Percentiles rank a stretch among this genome's conserved stretches.
Conservation (phyloP, 1,140 invertebrate genomes). For the Condylostylus longicornis region DNA sequence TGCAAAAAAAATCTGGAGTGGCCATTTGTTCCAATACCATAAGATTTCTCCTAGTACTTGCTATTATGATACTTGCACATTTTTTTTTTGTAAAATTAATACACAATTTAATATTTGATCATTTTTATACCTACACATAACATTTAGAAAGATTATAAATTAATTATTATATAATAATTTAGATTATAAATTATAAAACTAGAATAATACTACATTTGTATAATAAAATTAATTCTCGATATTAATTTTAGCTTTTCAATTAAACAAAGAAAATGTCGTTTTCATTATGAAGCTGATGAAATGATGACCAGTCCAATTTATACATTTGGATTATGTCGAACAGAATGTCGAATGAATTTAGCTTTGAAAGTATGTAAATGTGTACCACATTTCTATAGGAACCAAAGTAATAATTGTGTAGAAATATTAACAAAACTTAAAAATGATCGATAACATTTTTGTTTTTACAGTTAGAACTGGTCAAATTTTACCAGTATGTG, state of each 20-base stretch:
- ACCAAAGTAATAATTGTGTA: slow-evolving; percentile 14
- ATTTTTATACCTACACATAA: too few relatives aligned
- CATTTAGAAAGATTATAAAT: too few relatives aligned
- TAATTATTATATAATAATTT: too few relatives aligned
- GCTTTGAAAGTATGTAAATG: slow-evolving; percentile 43
- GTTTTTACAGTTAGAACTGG: slow-evolving; percentile 33
- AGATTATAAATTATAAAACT: too few relatives aligned
- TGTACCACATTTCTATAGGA: slow-evolving; percentile 43
- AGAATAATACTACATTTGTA: too few relatives aligned
- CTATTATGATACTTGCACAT: too few relatives aligned
- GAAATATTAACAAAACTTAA: background rate
- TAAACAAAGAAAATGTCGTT: slow-evolving; percentile 46
- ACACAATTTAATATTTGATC: too few relatives aligned
- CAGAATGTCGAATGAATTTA: slow-evolving; percentile 45
- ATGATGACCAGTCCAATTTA: slow-evolving; percentile 45
- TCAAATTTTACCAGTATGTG: slow-evolving; percentile 33
- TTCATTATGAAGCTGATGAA: slow-evolving; percentile 43
- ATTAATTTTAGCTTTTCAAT: slow-evolving; percentile 39
- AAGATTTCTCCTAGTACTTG: too few relatives aligned
- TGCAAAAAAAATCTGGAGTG: too few relatives aligned
- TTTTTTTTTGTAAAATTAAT: too few relatives aligned
- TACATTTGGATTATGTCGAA: slow-evolving; percentile 46
- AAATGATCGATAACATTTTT: too few relatives aligned
- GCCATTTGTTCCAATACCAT: background rate
- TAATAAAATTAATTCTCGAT: too few relatives aligned